Evolutionary conservation across 2,113 vertebrate genomes (phyloP).

Genomic region (Hirundichthys speculiger): DNA sequence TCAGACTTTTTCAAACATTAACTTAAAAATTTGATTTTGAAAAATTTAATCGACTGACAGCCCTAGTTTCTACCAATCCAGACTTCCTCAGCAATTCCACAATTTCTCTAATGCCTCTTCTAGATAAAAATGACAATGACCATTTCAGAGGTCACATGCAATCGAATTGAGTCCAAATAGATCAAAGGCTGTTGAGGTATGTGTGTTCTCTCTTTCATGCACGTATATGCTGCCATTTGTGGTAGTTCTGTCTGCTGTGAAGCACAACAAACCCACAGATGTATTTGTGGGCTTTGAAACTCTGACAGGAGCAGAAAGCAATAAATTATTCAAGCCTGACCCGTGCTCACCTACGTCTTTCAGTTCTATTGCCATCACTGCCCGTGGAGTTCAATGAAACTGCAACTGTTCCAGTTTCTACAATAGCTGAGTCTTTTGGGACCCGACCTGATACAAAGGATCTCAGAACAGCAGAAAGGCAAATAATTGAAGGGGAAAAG

Average conservation of each 20-base stretch:
- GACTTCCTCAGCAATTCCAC: too few relatives aligned
- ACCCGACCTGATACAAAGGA: constrained; percentile 4
- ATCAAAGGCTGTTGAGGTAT: constrained; percentile 30
- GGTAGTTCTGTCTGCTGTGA: constrained; percentile 1
- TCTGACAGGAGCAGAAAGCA: constrained; percentile 27
- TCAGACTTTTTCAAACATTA: too few relatives aligned
- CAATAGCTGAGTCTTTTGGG: constrained; percentile 8
- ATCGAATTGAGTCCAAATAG: constrained; percentile 42
- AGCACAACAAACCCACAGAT: neutral
- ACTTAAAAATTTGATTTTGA: too few relatives aligned
- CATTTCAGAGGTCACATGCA: constrained; percentile 40
- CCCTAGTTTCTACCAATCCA: too few relatives aligned
- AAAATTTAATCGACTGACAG: too few relatives aligned
- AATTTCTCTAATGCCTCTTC: constrained; percentile 43
- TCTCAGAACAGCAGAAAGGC: constrained; percentile 14
- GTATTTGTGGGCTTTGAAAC: constrained; percentile 1
- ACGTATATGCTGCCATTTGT: neutral
- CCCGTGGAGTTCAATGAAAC: constrained; percentile 8
- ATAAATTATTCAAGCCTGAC: constrained; percentile 14
- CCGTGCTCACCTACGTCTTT: neutral
- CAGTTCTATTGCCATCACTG: neutral
- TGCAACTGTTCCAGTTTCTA: neutral
- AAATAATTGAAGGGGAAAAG: constrained; percentile 6
- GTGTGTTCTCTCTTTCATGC: neutral
- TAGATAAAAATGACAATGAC: constrained; percentile 52